Percentiles rank a stretch among this genome's conserved stretches.
These are phyloP conservation scores for Bubo bubo DNA, from an alignment of 2,113 vertebrate genomes.

Conservation along the genomic window DNA sequence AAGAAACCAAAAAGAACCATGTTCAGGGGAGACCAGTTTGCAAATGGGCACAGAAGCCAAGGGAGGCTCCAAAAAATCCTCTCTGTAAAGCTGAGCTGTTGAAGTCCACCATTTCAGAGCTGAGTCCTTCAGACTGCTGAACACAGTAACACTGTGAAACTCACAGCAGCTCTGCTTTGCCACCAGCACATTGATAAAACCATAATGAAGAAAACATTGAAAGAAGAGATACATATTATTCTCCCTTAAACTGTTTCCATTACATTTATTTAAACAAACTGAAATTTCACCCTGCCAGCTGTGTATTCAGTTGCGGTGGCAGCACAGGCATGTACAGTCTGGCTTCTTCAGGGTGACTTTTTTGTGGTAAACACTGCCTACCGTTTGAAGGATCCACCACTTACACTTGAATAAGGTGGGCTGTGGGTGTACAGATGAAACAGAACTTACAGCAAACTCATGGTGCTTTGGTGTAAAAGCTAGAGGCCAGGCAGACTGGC, in stretches of 20 bases:
- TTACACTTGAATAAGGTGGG: neutral
- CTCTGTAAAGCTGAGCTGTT: neutral
- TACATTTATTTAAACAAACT: neutral
- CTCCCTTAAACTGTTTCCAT: neutral
- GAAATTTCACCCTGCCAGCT: constrained; percentile 15
- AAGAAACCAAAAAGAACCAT: neutral
- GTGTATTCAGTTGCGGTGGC: neutral
- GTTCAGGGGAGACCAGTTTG: neutral
- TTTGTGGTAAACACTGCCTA: neutral
- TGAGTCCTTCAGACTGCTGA: neutral
- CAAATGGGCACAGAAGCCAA: neutral
- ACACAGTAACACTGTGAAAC: neutral
- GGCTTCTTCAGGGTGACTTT: neutral
- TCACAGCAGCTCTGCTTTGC: neutral
- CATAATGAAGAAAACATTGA: neutral
- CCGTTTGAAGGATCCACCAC: constrained; percentile 21
- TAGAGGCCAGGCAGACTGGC: neutral
- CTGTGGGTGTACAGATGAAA: neutral
- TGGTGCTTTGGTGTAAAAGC: neutral
- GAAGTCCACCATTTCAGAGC: neutral
- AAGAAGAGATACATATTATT: neutral
- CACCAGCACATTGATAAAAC: neutral
- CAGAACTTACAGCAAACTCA: neutral
- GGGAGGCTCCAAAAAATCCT: neutral
- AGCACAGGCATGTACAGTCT: neutral